phyloP scores from a whole-genome alignment of 2,113 vertebrate genomes.

The Dicrurus megarhynchus region DNA sequence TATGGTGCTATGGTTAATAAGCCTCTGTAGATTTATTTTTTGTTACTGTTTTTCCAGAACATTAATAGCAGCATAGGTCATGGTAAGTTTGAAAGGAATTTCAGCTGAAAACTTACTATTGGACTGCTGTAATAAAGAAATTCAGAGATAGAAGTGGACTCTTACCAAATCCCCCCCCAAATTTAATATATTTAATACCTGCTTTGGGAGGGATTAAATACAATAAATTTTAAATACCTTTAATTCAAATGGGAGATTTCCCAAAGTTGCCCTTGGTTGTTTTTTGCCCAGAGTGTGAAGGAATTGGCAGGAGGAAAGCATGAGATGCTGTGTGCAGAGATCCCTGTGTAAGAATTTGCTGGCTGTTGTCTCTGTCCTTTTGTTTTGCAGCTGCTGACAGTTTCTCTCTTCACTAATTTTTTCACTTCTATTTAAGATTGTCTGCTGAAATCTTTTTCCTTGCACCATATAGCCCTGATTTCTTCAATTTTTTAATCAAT shows the following conservation, averaged over 20 bases:
- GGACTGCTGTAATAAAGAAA: neutral
- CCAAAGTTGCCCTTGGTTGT: neutral
- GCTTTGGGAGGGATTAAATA: neutral
- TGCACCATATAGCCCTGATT: neutral
- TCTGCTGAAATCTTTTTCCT: neutral
- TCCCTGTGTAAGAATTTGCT: neutral
- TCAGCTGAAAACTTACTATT: neutral
- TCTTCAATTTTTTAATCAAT: neutral
- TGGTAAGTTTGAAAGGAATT: neutral
- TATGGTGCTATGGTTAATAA: neutral
- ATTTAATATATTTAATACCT: neutral
- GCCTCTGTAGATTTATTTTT: neutral
- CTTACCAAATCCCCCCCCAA: rapidly evolving
- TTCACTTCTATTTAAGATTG: neutral
- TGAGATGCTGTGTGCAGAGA: neutral
- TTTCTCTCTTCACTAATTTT: neutral
- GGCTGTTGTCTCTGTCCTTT: neutral
- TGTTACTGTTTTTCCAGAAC: neutral
- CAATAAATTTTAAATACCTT: neutral
- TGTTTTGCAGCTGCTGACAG: neutral
- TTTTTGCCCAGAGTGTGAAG: neutral
- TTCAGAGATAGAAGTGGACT: neutral
- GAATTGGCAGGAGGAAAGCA: neutral
- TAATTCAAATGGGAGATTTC: neutral
- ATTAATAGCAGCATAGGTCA: neutral